These are phyloP conservation scores for Crenuchus spilurus DNA, from an alignment of 2,797 vertebrate species.

Conservation along the genomic window DNA sequence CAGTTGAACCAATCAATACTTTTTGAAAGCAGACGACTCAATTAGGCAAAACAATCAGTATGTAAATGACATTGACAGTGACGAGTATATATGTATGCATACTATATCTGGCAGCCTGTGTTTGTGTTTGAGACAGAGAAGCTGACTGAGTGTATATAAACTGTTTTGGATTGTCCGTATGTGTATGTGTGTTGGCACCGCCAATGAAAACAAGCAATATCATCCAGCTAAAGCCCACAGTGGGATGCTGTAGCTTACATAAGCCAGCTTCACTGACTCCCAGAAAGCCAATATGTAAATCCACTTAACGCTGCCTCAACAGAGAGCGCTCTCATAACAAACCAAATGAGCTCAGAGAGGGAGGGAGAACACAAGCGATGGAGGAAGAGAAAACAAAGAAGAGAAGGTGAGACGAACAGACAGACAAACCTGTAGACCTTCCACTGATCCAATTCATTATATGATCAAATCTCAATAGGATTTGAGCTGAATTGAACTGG, in stretches of 20 bases:
- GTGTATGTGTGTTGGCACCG: constrained; percentile 64
- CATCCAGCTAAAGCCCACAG: constrained; percentile 72
- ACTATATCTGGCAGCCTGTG: constrained; percentile 20
- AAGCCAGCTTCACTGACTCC: constrained; percentile 60
- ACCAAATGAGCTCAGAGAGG: constrained; percentile 44
- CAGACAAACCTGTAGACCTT: no score
- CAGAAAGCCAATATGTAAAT: constrained; percentile 83
- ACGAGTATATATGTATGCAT: no score
- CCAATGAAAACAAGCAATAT: constrained; percentile 78
- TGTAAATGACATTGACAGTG: no score
- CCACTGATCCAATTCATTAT: no score
- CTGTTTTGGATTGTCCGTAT: constrained; percentile 26
- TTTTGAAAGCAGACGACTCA: no score
- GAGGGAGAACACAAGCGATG: constrained; percentile 44
- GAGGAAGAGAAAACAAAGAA: constrained; percentile 48
- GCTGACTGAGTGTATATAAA: constrained; percentile 40
- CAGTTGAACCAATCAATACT: no score
- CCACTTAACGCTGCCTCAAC: constrained; percentile 69
- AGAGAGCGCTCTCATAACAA: constrained; percentile 55
- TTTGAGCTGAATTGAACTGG: no score
- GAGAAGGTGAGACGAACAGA: constrained; percentile 37
- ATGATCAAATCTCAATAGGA: no score
- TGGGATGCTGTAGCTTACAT: constrained; percentile 73
- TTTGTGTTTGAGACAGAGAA: constrained; percentile 15
- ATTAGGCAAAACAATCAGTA: no score